These are phyloP conservation scores for Albula goreensis DNA, from an alignment of 2,113 vertebrate genomes.

Conservation along the genomic window DNA sequence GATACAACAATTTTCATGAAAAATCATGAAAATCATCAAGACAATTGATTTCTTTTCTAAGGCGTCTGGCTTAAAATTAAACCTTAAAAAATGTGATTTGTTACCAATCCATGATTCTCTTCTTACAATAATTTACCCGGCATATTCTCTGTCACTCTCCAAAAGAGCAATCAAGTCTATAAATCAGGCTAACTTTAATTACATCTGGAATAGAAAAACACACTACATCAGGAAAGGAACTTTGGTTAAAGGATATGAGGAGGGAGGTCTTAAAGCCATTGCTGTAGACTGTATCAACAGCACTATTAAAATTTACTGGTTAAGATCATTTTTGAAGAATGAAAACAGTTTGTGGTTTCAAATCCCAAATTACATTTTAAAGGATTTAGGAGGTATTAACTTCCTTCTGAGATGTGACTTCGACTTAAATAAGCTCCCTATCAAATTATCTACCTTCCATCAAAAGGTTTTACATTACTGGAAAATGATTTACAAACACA, in stretches of 20 bases:
- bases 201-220: not conserved
- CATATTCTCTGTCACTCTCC: not conserved
- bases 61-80: not conserved
- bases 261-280: not conserved
- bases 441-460: not conserved
- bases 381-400: too few species aligned
- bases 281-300: not conserved
- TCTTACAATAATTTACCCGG: not conserved
- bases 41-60: slow-evolving; percentile 14
- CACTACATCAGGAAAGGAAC: not conserved
- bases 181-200: not conserved
- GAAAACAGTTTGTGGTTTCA: too few species aligned
- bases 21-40: not conserved
- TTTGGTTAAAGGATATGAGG: too few species aligned
- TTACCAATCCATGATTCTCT: slow-evolving; percentile 1
- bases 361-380: too few species aligned
- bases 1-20: too few species aligned
- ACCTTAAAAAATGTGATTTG: slow-evolving; percentile 8
- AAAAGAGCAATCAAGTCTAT: not conserved
- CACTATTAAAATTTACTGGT: not conserved
- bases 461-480: too few species aligned
- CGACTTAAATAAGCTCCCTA: not conserved
- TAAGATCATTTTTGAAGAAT: not conserved
- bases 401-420: slow-evolving; percentile 7
- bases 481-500: too few species aligned